Evolutionary conservation across 2,113 vertebrate genomes (phyloP), one percentile per base, ranked within the genome.

Genomic region (Gadus macrocephalus): DNA sequence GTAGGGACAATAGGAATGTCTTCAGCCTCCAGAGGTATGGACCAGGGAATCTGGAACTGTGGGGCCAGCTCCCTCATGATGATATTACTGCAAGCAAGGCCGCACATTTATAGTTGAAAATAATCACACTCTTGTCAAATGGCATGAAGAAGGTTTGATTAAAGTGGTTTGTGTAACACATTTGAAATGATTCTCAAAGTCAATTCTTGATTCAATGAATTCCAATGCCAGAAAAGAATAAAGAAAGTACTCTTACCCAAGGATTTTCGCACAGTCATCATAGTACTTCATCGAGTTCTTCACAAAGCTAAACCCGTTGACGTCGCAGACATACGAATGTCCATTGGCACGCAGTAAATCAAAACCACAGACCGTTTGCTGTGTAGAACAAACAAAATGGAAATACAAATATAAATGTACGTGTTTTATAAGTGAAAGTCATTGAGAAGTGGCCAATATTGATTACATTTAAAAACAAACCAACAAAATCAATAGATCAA

Each of bases 221-320:
- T 49, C 42, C 42, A 9, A 49, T 49, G 12, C 42, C 42, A 49
- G 6, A 49, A 49, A 49, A 49, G 9, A 49, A 49, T 14, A 49
- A 49, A 11, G 6, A 49, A 62, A 15, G 1, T 15, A 62, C 49
- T 60, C 92, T 92, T 90, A 95, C 95, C 95, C 95, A 72, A 96
- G 88, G 73, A 96, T 96, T 85, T 96, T 96, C 76, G 95, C 95
- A 85, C 95, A 96, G 84, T 96, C 95, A 78, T 96, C 94, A 73
- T 96, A 96, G 84, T 96, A 96, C 83, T 95, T 96, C 95, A 95
- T 96, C 69, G 95, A 96, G 82, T 96, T 96, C 87, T 96, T 96
- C 84, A 96, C 95, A 79, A 96, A 96, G 89, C 95, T 96, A 88
- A 96, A 96, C 74, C 95, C 95, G 69, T 96, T 96, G 64, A 96